Conservation (phyloP, 2,888 invertebrate genomes). For the Harmothoe impar region DNA sequence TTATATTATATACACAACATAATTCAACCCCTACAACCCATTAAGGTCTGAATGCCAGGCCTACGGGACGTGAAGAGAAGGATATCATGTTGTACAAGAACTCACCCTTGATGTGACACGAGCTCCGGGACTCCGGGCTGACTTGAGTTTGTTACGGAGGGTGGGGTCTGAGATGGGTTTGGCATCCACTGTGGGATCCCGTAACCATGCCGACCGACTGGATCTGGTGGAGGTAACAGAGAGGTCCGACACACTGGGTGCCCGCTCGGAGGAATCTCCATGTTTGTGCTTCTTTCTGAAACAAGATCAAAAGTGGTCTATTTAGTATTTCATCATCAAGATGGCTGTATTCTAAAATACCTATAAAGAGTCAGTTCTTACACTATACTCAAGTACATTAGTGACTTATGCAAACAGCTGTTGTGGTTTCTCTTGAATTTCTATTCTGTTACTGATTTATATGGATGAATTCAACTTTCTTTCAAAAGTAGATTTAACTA, state of each 20-base stretch:
- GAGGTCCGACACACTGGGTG: slow-evolving; percentile 57
- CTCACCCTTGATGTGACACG: slow-evolving; percentile 73
- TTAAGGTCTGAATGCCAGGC: too few relatives aligned
- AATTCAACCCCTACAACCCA: too few relatives aligned
- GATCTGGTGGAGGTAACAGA: slow-evolving; percentile 45
- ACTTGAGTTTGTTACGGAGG: slow-evolving; percentile 71
- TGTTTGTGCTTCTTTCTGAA: slow-evolving; percentile 53
- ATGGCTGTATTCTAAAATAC: background rate
- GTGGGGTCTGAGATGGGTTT: slow-evolving; percentile 72
- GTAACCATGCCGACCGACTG: slow-evolving; percentile 38
- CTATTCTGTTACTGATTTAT: too few relatives aligned
- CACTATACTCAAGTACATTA: too few relatives aligned
- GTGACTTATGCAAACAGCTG: too few relatives aligned
- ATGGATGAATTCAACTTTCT: too few relatives aligned
- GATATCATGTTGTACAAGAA: background rate
- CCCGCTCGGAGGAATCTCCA: slow-evolving; percentile 8
- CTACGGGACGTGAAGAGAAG: too few relatives aligned
- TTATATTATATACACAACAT: too few relatives aligned
- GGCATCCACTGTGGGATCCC: slow-evolving; percentile 66
- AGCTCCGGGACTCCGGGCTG: slow-evolving; percentile 67
- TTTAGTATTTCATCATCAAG: background rate
- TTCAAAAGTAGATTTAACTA: too few relatives aligned
- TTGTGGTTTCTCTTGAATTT: too few relatives aligned
- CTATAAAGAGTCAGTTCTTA: too few relatives aligned
- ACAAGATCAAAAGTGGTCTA: background rate